A percentile compares a stretch with the other conserved stretches of the same genome.
Conservation (phyloP, 2,797 vertebrate species). For the Chromis chromis region DNA sequence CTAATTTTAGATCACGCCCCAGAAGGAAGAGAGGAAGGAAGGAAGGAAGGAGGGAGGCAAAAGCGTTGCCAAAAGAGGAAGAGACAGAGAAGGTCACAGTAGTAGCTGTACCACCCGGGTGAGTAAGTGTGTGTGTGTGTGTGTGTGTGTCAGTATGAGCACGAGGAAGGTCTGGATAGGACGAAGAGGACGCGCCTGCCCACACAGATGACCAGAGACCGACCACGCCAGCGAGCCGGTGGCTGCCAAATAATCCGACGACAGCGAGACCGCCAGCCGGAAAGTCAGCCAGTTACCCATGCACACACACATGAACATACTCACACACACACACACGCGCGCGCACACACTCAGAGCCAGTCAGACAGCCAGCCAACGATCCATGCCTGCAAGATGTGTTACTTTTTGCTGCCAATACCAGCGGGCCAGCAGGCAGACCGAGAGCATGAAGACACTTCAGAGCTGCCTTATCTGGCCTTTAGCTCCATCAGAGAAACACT, state of each 20-base stretch:
- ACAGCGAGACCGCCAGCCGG: slow-evolving; percentile 57
- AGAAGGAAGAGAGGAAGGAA: slow-evolving; percentile 43
- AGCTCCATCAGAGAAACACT: slow-evolving; percentile 28
- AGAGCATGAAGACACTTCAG: slow-evolving; percentile 56
- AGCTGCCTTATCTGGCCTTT: slow-evolving; percentile 53
- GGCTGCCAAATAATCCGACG: slow-evolving; percentile 73
- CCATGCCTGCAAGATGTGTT: slow-evolving; percentile 70
- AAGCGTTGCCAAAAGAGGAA: slow-evolving; percentile 69
- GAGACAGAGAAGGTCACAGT: slow-evolving; percentile 67
- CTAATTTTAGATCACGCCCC: slow-evolving; percentile 65
- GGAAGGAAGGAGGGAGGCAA: slow-evolving; percentile 40
- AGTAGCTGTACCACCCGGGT: slow-evolving; percentile 40
- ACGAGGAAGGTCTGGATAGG: slow-evolving; percentile 58
- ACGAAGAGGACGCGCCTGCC: slow-evolving; percentile 62
- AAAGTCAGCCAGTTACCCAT: slow-evolving; percentile 54
- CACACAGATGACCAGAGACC: slow-evolving; percentile 69
- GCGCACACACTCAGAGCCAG: slow-evolving; percentile 21
- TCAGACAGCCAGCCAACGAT: slow-evolving; percentile 58
- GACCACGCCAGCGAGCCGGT: slow-evolving; percentile 46
- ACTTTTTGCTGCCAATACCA: slow-evolving; percentile 73
- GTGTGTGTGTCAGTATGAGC: slow-evolving; percentile 29
- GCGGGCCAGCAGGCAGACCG: slow-evolving; percentile 57
- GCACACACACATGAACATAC: background rate
- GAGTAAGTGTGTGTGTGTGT: slow-evolving; percentile 24
- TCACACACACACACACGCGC: background rate